Conservation (phyloP, 2,888 invertebrate species). For the Sialis lutaria region DNA sequence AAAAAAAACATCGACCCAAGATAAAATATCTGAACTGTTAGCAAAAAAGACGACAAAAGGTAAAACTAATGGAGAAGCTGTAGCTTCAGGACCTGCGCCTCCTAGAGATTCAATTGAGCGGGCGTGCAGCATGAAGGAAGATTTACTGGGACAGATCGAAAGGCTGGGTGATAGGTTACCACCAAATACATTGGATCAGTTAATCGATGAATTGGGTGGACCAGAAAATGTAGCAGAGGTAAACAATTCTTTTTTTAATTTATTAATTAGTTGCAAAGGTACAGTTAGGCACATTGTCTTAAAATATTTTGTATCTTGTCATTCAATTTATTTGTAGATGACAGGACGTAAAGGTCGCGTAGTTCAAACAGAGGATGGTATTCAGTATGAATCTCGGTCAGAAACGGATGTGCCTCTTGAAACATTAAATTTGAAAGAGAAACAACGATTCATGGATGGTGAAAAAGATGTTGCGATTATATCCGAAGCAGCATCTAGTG, state of each 20-base stretch:
- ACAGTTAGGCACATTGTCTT: not conserved
- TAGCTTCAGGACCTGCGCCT: constrained; percentile 25
- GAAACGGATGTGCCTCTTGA: constrained; percentile 93
- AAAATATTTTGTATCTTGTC: not conserved
- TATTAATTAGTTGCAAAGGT: not conserved
- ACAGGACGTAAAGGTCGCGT: constrained; percentile 80
- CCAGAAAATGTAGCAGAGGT: constrained; percentile 95
- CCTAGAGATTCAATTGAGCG: constrained; percentile 74
- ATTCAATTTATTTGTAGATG: constrained; percentile 42
- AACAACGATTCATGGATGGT: constrained; percentile 90
- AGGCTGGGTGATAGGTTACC: constrained; percentile 73
- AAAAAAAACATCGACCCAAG: constrained; percentile 55
- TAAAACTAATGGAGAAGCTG: constrained; percentile 23
- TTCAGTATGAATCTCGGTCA: constrained; percentile 86
- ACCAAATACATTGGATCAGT: constrained; percentile 93
- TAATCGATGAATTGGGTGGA: constrained; percentile 96
- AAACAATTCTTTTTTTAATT: constrained; percentile 4
- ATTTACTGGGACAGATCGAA: constrained; percentile 72
- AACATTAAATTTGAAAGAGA: constrained; percentile 87
- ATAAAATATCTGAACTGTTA: constrained; percentile 59
- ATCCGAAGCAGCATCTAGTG: constrained; percentile 96
- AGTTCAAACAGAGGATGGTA: constrained; percentile 85
- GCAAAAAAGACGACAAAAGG: constrained; percentile 26
- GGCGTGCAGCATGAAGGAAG: constrained; percentile 85
- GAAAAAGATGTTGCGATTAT: constrained; percentile 98